Evolutionary conservation across 64 coral and sea anemone species (phyloP).

Genomic region (Montipora sp.): DNA sequence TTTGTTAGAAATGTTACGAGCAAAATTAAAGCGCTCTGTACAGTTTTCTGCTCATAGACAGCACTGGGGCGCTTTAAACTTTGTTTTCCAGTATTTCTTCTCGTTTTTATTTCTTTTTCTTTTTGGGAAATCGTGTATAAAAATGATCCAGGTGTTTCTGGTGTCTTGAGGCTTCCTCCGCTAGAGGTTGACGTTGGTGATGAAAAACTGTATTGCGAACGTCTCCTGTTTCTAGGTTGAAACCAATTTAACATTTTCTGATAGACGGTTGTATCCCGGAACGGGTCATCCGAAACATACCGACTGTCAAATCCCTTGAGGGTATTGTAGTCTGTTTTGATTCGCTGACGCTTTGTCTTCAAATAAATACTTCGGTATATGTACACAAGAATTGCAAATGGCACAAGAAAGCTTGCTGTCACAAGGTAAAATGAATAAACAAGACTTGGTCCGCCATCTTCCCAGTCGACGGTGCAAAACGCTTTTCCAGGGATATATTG

Average conservation of each 20-base stretch:
- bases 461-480: constrained; percentile 81
- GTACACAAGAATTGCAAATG: constrained; percentile 71
- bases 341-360: constrained; percentile 67
- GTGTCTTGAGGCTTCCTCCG: background rate
- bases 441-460: constrained; percentile 58
- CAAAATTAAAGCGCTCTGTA: constrained; percentile 69
- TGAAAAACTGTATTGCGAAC: constrained; percentile 15
- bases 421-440: constrained; percentile 76
- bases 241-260: constrained; percentile 1
- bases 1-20: constrained; percentile 61
- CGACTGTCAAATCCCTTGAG: constrained; percentile 26
- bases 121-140: background rate
- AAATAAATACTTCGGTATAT: constrained; percentile 82
- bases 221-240: background rate
- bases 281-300: background rate
- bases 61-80: constrained; percentile 44
- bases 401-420: constrained; percentile 49
- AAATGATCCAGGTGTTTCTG: constrained; percentile 6
- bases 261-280: background rate
- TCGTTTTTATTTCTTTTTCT: constrained; percentile 1
- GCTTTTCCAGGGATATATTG: constrained; percentile 79
- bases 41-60: constrained; percentile 73
- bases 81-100: constrained; percentile 6
- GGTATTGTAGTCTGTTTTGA: constrained; percentile 50
- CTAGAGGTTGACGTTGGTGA: background rate